Evolutionary conservation across 1,140 invertebrate species (phyloP).

Genomic region (Phortica variegata): DNA sequence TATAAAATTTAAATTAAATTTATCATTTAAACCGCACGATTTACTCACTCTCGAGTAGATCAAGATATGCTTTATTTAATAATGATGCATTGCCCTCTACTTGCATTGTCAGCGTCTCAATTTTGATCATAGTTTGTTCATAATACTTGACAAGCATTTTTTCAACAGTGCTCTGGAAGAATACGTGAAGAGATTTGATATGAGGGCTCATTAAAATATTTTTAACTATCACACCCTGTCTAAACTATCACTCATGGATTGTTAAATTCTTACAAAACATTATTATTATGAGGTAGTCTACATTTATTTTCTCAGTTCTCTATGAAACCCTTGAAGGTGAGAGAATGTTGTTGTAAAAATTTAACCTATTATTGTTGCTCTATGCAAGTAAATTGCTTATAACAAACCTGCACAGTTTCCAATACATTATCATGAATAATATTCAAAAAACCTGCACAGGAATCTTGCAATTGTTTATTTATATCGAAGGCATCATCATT

Average conservation of each 20-base stretch:
- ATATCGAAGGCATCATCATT: too few relatives aligned
- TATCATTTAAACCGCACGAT: neutral
- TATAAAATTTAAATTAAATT: neutral
- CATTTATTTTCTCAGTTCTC: too few relatives aligned
- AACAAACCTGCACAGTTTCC: conserved; percentile 24
- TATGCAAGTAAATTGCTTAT: too few relatives aligned
- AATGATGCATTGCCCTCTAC: conserved; percentile 11
- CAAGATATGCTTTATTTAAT: conserved; percentile 19
- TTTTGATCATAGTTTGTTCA: conserved; percentile 10
- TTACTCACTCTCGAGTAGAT: conserved; percentile 30
- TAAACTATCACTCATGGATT: too few relatives aligned
- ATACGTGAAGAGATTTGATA: too few relatives aligned
- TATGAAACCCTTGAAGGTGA: too few relatives aligned
- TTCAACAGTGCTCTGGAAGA: conserved; percentile 15
- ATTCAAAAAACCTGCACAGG: conserved; percentile 35
- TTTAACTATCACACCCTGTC: too few relatives aligned
- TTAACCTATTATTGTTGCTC: too few relatives aligned
- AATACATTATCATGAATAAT: conserved; percentile 36
- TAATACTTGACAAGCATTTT: conserved; percentile 29
- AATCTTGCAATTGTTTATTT: conserved; percentile 30
- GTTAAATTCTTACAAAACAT: too few relatives aligned
- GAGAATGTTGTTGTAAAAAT: too few relatives aligned
- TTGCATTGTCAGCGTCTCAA: conserved; percentile 17
- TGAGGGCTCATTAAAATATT: too few relatives aligned
- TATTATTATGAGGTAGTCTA: too few relatives aligned